Percentiles rank a stretch among this genome's conserved stretches.
Conservation (phyloP, 2,797 vertebrate genomes). For the Sebastes iracundus region DNA sequence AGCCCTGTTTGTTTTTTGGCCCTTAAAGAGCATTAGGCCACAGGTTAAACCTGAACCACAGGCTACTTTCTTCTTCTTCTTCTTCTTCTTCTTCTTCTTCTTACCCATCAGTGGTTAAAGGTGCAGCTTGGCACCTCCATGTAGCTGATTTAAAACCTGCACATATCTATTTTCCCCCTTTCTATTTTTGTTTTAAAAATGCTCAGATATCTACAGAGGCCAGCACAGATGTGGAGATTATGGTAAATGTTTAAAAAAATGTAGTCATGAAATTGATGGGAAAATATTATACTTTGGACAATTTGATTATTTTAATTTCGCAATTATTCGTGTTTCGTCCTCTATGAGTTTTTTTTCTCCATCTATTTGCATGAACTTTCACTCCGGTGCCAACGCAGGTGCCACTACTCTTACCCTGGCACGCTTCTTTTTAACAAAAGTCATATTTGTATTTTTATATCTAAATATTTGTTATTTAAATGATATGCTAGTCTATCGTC, state of each 20-base stretch:
- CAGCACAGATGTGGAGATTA: slow-evolving; percentile 71
- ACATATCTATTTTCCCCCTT: slow-evolving; percentile 62
- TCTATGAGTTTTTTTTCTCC: slow-evolving; percentile 87
- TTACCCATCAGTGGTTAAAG: slow-evolving; percentile 63
- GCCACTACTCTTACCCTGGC: slow-evolving; percentile 87
- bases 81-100: slow-evolving; percentile 42
- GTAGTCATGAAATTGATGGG: slow-evolving; percentile 67
- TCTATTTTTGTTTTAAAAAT: slow-evolving; percentile 52
- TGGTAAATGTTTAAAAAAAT: slow-evolving; percentile 63
- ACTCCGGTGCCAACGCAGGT: slow-evolving; percentile 87
- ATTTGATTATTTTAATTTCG: slow-evolving; percentile 64
- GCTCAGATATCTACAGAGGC: slow-evolving; percentile 69
- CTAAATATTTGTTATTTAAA: slow-evolving; percentile 99
- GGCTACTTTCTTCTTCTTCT: slow-evolving; percentile 45
- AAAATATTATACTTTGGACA: slow-evolving; percentile 49
- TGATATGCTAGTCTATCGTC: slow-evolving; percentile 90
- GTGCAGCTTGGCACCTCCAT: slow-evolving; percentile 71
- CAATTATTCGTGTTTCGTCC: slow-evolving; percentile 74
- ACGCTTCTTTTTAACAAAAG: slow-evolving; percentile 94
- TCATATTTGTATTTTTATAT: slow-evolving; percentile 99
- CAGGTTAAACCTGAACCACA: slow-evolving; percentile 51
- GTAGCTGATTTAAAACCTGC: slow-evolving; percentile 71
- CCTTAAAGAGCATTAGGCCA: slow-evolving; percentile 57
- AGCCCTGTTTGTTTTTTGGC: slow-evolving; percentile 45
- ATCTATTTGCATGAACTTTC: slow-evolving; percentile 97